Conservation (phyloP, 2,113 vertebrate genomes). For the Oenanthe oenanthe region DNA sequence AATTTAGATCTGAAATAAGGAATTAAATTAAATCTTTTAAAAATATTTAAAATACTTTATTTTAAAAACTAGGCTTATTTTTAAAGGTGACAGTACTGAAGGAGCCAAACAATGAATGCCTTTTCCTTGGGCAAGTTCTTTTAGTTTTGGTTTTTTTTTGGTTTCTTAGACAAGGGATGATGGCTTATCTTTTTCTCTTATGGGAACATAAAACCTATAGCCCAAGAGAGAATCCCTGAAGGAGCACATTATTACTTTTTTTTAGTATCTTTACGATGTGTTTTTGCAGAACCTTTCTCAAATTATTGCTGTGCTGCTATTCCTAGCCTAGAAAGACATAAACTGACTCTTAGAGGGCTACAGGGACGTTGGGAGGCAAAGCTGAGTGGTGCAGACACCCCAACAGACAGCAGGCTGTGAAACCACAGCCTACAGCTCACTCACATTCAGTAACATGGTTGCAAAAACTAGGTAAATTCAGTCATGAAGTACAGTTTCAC, state of each 20-base stretch:
- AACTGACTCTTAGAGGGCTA: background rate
- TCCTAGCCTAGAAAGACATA: background rate
- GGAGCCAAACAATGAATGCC: rapidly evolving
- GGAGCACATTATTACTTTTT: background rate
- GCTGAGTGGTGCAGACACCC: background rate
- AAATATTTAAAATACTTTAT: background rate
- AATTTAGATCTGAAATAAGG: background rate
- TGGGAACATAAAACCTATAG: background rate
- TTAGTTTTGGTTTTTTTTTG: background rate
- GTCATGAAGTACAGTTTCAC: background rate
- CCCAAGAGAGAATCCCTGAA: background rate
- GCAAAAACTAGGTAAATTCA: background rate
- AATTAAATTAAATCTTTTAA: no score
- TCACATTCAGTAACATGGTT: background rate
- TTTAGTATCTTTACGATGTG: background rate
- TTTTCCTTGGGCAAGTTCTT: background rate
- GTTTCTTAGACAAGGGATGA: background rate
- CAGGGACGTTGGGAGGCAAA: background rate
- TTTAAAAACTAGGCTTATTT: background rate
- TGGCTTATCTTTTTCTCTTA: background rate
- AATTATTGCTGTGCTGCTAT: background rate
- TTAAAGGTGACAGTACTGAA: background rate
- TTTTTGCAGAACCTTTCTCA: background rate
- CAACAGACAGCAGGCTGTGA: background rate
- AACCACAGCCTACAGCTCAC: background rate